phyloP scores from a whole-genome alignment of 2,797 vertebrate species.

The Salmo trutta region DNA sequence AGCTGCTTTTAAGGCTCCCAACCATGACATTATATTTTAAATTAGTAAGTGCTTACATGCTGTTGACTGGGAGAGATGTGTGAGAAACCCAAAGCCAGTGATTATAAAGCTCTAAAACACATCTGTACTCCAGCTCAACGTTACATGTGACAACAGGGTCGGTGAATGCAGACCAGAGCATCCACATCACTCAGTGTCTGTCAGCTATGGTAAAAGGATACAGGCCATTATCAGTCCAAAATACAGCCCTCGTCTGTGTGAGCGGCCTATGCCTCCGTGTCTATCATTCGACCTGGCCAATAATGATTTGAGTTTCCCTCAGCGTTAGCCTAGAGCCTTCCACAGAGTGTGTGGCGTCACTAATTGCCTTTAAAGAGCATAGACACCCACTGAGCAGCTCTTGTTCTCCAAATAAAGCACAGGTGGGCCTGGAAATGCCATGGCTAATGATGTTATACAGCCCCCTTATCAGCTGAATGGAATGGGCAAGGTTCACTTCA shows the following conservation, averaged over 20 bases:
- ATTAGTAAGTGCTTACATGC: conserved; percentile 82
- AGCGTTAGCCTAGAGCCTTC: conserved; percentile 36
- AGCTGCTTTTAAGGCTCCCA: conserved; percentile 71
- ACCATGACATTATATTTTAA: conserved; percentile 77
- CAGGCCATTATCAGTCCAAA: neutral
- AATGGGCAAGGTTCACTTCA: conserved; percentile 39
- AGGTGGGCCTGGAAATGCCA: conserved; percentile 25
- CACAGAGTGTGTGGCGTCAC: conserved; percentile 37
- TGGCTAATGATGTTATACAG: conserved; percentile 31
- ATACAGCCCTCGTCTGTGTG: conserved; percentile 12
- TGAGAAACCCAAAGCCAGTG: conserved; percentile 76
- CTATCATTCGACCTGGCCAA: neutral
- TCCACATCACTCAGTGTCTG: neutral
- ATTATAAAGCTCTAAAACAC: conserved; percentile 75
- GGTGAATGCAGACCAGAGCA: neutral
- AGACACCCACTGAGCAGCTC: conserved; percentile 32
- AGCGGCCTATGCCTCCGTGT: conserved; percentile 25
- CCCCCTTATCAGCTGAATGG: conserved; percentile 55
- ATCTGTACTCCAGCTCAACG: conserved; percentile 73
- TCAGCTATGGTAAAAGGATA: neutral
- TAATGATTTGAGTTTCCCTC: conserved; percentile 10
- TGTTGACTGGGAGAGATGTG: conserved; percentile 70
- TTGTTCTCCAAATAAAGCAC: conserved; percentile 37
- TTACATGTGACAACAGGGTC: conserved; percentile 50
- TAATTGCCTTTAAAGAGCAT: conserved; percentile 63